These are phyloP conservation scores for Heliconius hewitsoni DNA, from an alignment of 1,140 invertebrate genomes.

Conservation along the genomic window DNA sequence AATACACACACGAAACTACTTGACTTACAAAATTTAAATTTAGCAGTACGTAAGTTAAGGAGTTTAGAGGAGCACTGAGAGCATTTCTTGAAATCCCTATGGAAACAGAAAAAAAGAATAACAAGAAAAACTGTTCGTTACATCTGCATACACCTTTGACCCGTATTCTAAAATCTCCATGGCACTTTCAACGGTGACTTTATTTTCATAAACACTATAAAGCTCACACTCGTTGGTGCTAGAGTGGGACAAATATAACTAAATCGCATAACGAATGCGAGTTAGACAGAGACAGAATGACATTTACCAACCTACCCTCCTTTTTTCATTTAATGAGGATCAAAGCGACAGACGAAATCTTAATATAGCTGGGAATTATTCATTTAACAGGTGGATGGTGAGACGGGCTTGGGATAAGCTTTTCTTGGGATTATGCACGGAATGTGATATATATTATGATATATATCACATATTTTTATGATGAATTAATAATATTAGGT, in stretches of 20 bases:
- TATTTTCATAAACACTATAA: no score
- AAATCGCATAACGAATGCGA: background rate
- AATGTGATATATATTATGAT: background rate
- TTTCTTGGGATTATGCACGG: background rate
- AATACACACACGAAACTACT: no score
- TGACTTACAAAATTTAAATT: no score
- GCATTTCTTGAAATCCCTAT: no score
- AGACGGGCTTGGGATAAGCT: background rate
- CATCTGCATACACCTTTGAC: background rate
- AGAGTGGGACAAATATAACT: slow-evolving; percentile 9
- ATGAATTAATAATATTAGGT: no score
- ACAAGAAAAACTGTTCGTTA: no score
- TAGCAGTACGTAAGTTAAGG: no score
- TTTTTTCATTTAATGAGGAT: slow-evolving; percentile 1
- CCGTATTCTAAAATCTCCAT: background rate
- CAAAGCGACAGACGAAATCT: background rate
- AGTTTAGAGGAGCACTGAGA: no score
- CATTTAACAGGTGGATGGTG: background rate
- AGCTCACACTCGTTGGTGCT: background rate
- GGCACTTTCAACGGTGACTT: no score
- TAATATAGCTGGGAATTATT: slow-evolving; percentile 13
- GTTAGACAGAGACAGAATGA: slow-evolving; percentile 11
- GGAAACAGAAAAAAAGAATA: no score
- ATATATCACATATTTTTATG: no score
- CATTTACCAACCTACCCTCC: background rate